These are phyloP conservation scores for Chrysomela aeneicollis DNA, from an alignment of 2,888 invertebrate genomes.

Conservation along the genomic window DNA sequence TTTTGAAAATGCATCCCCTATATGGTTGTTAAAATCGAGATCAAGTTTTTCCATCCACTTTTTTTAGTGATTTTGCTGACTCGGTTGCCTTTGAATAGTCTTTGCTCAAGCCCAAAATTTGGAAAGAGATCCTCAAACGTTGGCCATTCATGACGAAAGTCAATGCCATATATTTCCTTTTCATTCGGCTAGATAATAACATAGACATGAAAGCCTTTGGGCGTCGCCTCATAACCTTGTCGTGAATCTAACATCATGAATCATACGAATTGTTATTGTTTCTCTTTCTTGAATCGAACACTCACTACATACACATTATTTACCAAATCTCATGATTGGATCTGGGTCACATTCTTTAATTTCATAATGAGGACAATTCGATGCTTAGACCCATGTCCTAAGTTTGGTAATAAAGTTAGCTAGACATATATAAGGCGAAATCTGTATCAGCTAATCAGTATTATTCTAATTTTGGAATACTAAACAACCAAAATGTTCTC, in stretches of 20 bases:
- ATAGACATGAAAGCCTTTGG: background rate
- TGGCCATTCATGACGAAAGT: too few species aligned
- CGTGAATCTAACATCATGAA: background rate
- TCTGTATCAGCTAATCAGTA: background rate
- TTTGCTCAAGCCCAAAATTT: too few species aligned
- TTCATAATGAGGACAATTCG: constrained; percentile 32
- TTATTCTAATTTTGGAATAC: background rate
- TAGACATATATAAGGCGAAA: constrained; percentile 2
- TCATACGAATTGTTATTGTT: background rate
- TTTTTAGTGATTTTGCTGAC: too few species aligned
- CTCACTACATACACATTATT: constrained; percentile 10
- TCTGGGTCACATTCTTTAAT: constrained; percentile 40
- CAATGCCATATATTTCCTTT: background rate
- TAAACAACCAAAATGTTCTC: constrained; percentile 7
- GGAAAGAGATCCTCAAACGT: too few species aligned
- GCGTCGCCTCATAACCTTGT: too few species aligned
- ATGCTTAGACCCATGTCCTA: constrained; percentile 1
- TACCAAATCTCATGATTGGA: constrained; percentile 18
- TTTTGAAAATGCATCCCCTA: too few species aligned
- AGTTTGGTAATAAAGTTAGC: background rate
- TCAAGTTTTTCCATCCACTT: too few species aligned
- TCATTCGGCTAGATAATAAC: background rate
- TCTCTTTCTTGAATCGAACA: background rate
- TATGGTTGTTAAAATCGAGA: too few species aligned
- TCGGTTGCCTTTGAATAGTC: too few species aligned